Evolutionary conservation across 2,888 invertebrate genomes (phyloP), one percentile per base, ranked within the genome.

Genomic region (Thereva unica): DNA sequence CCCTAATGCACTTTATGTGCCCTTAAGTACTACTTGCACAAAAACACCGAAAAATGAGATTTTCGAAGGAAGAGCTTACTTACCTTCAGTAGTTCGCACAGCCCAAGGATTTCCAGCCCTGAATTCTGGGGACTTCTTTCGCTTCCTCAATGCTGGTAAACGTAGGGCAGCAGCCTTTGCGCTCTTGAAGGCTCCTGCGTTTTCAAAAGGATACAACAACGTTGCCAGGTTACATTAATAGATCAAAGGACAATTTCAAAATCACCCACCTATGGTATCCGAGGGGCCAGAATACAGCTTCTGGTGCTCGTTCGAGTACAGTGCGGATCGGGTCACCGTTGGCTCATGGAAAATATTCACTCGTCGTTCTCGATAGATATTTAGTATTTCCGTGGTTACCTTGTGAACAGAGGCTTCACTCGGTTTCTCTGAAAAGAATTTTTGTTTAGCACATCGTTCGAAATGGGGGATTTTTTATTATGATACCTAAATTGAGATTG

Each of bases 71-170:
- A 9, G 47, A 23, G 9, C 38, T 50, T 7, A 67, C 70, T 63
- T 70, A 79, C 80, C 80, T 72, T 77, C 75, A 4, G 75, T 72
- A 3, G 77, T 78, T 12, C 80, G 72, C 9, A 80, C 63, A 0
- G 75, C 75, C 70, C 77, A 77, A 67, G 78, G 80, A 74, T 80
- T 79, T 2, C 78, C 79, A 0, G 77, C 72, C 6, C 72, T 73
- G 66, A 79, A 79, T 49, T 50, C 68, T 3, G 66, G 47, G 7
- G 68, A 67, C 40, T 73, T 76, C 1, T 67, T 68, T 41, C 72
- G 67, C 35, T 64, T 63, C 3, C 71, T 67, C 4, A 76, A 55
- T 0, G 76, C 71, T 4, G 73, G 70, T 3, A 79, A 69, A 4
- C 78, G 73, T 52, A 78, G 53, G 4, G 35, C 9, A 34, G 7